phyloP scores from a whole-genome alignment of 2,113 vertebrate genomes.

The Capreolus pygargus region DNA sequence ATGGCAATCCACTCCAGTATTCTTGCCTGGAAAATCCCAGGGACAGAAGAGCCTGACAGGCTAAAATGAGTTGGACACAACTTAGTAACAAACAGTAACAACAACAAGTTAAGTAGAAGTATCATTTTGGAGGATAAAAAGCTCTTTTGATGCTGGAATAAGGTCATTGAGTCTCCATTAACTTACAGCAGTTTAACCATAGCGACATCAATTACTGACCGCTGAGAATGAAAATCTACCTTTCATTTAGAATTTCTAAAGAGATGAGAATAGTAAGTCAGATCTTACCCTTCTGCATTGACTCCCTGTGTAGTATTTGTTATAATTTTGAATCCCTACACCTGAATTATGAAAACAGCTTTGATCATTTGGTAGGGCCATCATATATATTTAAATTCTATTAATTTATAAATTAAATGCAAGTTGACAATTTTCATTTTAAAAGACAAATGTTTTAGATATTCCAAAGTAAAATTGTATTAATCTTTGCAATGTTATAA shows the following conservation, averaged over 20 bases:
- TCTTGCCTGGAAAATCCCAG: not conserved
- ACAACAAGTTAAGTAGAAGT: not conserved
- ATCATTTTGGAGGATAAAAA: not conserved
- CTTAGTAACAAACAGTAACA: not conserved
- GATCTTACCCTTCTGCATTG: not conserved
- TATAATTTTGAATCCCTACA: not conserved
- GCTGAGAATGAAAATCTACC: not conserved
- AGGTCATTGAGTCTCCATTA: not conserved
- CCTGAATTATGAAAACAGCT: not conserved
- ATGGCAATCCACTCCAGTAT: not conserved
- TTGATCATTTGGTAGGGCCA: not conserved
- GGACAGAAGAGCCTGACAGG: not conserved
- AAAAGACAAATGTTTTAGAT: not conserved
- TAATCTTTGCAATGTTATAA: not conserved
- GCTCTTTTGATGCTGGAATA: not conserved
- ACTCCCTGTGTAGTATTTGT: not conserved
- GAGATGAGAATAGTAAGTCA: not conserved
- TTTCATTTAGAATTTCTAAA: slow-evolving; percentile 41
- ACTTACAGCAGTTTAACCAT: not conserved
- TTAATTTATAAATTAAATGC: not conserved
- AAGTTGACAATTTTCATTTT: not conserved
- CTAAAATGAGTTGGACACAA: not conserved
- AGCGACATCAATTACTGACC: not conserved
- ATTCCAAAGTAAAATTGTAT: not conserved
- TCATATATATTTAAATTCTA: not conserved